Evolutionary conservation across 92 coral and sea anemone genomes (phyloP).

Genomic region (Epizoanthus illoricatus): DNA sequence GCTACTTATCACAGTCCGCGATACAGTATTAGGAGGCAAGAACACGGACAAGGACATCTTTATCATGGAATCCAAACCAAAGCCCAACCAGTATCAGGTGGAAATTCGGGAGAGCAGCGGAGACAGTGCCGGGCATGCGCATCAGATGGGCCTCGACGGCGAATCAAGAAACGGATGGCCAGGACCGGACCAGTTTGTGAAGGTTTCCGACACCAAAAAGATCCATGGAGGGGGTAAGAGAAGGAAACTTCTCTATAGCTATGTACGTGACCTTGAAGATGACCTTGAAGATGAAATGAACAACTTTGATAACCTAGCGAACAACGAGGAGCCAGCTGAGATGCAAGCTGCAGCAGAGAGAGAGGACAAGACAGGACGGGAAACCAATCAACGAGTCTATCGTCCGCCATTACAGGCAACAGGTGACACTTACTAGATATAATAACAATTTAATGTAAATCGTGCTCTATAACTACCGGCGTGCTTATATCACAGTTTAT

Average conservation of each 20-base stretch:
- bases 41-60: slow-evolving; percentile 11
- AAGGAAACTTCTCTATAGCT: slow-evolving; percentile 33
- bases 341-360: neutral
- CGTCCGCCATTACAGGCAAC: neutral
- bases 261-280: neutral
- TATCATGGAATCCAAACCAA: slow-evolving; percentile 11
- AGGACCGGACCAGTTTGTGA: slow-evolving; percentile 27
- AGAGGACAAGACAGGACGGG: neutral
- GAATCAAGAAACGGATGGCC: neutral
- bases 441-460: too few species aligned
- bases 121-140: neutral
- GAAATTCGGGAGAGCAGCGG: slow-evolving; percentile 34
- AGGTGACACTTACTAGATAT: neutral
- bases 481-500: too few species aligned
- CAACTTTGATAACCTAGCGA: neutral
- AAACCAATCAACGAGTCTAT: neutral
- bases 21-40: neutral
- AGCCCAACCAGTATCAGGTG: slow-evolving; percentile 19
- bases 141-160: neutral
- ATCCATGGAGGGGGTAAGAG: slow-evolving; percentile 22
- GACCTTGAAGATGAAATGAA: neutral
- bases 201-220: slow-evolving; percentile 16
- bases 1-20: neutral
- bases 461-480: too few species aligned
- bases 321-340: neutral